Evolutionary conservation across 2,113 vertebrate species (phyloP), one percentile per base, ranked within the genome.

Genomic region (Haplochromis vanheusdeni): DNA sequence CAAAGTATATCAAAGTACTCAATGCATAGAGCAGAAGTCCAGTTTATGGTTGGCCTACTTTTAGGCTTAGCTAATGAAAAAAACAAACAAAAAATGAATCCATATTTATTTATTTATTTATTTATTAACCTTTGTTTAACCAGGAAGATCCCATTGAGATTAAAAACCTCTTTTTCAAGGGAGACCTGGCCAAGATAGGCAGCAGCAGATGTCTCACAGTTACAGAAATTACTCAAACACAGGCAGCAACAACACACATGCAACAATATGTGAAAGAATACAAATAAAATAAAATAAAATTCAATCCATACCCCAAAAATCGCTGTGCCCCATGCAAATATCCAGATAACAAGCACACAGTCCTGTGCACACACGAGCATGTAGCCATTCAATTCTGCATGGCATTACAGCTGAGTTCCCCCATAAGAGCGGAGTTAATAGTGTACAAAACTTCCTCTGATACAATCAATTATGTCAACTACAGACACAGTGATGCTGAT

Each of bases 401-500:
- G 82, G 31, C 84, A 79, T 19, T 54, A 31, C 31, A 85, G 80
- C 51, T 5, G 28, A 62, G 52, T 28, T 82, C 75, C 26, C 79
- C 87, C 83, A 84, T 90, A 58, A 87, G 87, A 55, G 37, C 6
- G 13, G 21, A 77, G 84, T 82, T 91, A 92, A 93, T 92, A 89
- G 75, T 87, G 93, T 89, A 90, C 91, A 94, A 93, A 95, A 91
- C 90, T 88, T 89, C 65, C 84, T 83, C 51, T 93, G 92, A 94
- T 92, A 89, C 84, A 85, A 92, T 94, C 90, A 94, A 85, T 94
- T 93, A 92, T 89, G 93, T 95, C 93, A 92, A 88, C 70, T 28
- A 42, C 84, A 91, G 85, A 92, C 17, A 77, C 88, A 88, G 70
- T 88, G 89, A 95, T 92, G 88, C 33, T 90, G 87, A 94, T 93